Evolutionary conservation across 2,113 vertebrate species (phyloP), one percentile per base, ranked within the genome.

Genomic region (Pelmatolapia mariae): DNA sequence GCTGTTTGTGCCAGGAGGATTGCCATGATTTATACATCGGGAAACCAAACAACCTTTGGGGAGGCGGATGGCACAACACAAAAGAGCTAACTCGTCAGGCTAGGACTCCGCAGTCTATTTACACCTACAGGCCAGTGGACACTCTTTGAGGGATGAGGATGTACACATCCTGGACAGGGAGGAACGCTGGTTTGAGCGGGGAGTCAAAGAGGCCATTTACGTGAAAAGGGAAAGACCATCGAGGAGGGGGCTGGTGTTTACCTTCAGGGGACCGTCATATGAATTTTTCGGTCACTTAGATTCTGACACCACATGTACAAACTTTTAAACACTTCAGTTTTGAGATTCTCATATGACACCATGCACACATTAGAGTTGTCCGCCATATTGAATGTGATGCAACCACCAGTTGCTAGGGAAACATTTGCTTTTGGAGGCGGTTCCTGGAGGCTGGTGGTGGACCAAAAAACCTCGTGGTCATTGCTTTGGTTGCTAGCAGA

Each of bases 111-210:
- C 26, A 61, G 57, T 61, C 26, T 61, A 10, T 31, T 61, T 61
- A 61, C 57, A 61, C 29, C 29, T 61, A 31, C 57, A 61, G 15
- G 2, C 57, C 57, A 0, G 26, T 18, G 57, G 57, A 31, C 57
- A 61, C 1, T 61, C 3, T 61, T 31, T 61, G 3, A 59, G 5
- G 26, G 5, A 61, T 33, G 57, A 19, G 29, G 29, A 33, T 33
- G 57, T 61, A 0, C 1, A 0, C 9, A 61, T 33, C 16, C 16
- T 10, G 57, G 57, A 61, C 16, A 33, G 57, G 57, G 57, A 61
- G 57, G 29, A 61, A 33, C 2, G 57, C 57, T 61, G 57, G 57
- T 61, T 10, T 61, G 29, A 61, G 26, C 5, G 0, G 0, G 0
- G 57, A 33, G 29, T 61, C 15, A 33, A 61, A 4, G 29, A 31